These are phyloP conservation scores for Drosophila pseudotakahashii DNA, from an alignment of 2,888 invertebrate species.

Conservation along the genomic window DNA sequence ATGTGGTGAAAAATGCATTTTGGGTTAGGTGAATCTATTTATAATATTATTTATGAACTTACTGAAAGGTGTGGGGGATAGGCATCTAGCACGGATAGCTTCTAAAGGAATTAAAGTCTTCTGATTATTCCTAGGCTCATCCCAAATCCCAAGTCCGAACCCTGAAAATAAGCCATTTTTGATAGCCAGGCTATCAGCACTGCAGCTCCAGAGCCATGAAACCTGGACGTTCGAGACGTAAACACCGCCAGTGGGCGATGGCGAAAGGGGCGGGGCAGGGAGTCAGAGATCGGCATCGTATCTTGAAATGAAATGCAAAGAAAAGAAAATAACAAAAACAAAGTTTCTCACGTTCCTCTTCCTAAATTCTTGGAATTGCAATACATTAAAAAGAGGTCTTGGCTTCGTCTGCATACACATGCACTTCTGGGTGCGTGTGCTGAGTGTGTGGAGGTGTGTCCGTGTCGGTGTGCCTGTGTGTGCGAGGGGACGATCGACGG, in stretches of 20 bases:
- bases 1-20: background rate
- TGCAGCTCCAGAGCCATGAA: slow-evolving; percentile 6
- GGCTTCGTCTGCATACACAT: slow-evolving; percentile 66
- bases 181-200: slow-evolving; percentile 29
- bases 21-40: slow-evolving; percentile 6
- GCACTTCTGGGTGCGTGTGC: slow-evolving; percentile 42
- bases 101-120: no score
- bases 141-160: background rate
- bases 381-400: slow-evolving; percentile 84
- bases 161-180: background rate
- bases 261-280: slow-evolving; percentile 36
- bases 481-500: slow-evolving; percentile 55
- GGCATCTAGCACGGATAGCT: background rate
- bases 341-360: slow-evolving; percentile 84
- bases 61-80: background rate
- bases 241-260: slow-evolving; percentile 37
- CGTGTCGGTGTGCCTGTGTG: slow-evolving; percentile 42
- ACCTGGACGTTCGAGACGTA: slow-evolving; percentile 42
- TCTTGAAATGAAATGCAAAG: slow-evolving; percentile 81
- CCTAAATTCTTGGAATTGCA: slow-evolving; percentile 84
- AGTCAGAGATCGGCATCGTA: slow-evolving; percentile 67
- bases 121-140: no score
- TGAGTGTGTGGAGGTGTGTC: slow-evolving; percentile 31
- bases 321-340: slow-evolving; percentile 83
- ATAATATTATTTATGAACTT: background rate